These are phyloP conservation scores for Trinectes maculatus DNA, from an alignment of 2,113 vertebrate genomes.

Conservation along the genomic window DNA sequence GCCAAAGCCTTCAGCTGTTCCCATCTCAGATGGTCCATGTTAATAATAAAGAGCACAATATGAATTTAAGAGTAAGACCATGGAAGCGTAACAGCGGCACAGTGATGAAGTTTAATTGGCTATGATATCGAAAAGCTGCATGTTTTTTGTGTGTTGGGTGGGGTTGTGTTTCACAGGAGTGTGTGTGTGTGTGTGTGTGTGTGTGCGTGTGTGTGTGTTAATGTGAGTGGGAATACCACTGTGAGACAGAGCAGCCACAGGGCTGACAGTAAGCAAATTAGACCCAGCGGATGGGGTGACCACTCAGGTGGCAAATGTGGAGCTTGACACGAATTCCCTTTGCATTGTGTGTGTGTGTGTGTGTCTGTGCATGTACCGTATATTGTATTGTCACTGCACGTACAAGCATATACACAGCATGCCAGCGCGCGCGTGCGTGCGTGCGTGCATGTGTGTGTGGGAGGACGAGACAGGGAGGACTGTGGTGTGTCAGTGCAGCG, in stretches of 20 bases:
- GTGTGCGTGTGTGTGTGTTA: constrained; percentile 9
- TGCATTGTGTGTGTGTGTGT: constrained; percentile 40
- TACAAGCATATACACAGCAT: constrained; percentile 36
- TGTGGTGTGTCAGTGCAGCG: constrained; percentile 47
- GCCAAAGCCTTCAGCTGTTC: constrained; percentile 6
- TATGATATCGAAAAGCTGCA: constrained; percentile 31
- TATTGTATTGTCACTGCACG: constrained; percentile 35
- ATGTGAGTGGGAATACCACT: constrained; percentile 28
- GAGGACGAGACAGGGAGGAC: constrained; percentile 34
- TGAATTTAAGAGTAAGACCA: constrained; percentile 37
- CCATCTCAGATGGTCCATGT: constrained; percentile 1
- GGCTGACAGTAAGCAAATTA: constrained; percentile 71
- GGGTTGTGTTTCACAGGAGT: constrained; percentile 9
- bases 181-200: constrained; percentile 18
- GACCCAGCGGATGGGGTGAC: constrained; percentile 70
- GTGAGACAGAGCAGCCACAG: constrained; percentile 55
- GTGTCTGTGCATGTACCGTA: constrained; percentile 27
- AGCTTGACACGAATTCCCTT: constrained; percentile 71
- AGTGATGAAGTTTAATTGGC: constrained; percentile 50
- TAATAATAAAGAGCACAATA: constrained; percentile 35
- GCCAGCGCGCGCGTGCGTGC: no score
- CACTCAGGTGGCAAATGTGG: constrained; percentile 79
- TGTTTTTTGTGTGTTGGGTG: constrained; percentile 12
- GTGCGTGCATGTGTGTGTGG: not conserved
- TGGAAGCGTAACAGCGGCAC: constrained; percentile 29